Evolutionary conservation across 2,113 vertebrate species (phyloP), one percentile per base, ranked within the genome.

Genomic region (Mustelus asterias): DNA sequence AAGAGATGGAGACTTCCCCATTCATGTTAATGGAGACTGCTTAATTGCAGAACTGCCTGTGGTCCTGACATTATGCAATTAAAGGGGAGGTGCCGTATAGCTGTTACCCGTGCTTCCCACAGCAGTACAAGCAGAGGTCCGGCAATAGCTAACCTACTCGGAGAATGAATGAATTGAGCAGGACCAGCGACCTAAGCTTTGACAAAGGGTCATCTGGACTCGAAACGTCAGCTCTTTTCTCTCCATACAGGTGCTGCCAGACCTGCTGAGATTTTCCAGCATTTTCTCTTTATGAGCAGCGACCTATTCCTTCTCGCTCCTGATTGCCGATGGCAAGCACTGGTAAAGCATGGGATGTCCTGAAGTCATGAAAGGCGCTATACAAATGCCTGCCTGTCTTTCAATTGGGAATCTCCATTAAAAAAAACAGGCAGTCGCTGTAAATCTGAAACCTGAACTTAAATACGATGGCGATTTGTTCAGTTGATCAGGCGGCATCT

Each of bases 11-110:
- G 88, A 90, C 54, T 90, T 90, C 88, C 54, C 88, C 88, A 33
- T 90, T 60, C 88, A 89, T 90, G 88, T 58, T 90, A 60, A 33
- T 90, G 54, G 26, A 29, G 88, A 90, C 54, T 33, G 13, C 11
- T 90, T 90, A 90, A 58, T 90, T 90, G 88, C 54, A 58, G 24
- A 60, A 63, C 88, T 58, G 29, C 88, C 26, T 60, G 88, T 63
- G 58, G 88, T 33, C 88, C 88, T 90, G 88, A 90, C 54, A 58
- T 63, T 58, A 29, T 90, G 54, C 88, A 90, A 90, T 90, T 90
- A 90, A 90, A 63, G 88, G 54, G 88, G 88, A 60, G 54, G 26
- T 90, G 88, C 54, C 24, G 29, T 33, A 29, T 58, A 14, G 85
- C 9, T 20, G 22, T 26, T 88, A 54, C 85, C 60, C 22, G 85